These are phyloP conservation scores for Anorthoa munda DNA, from an alignment of 2,888 invertebrate genomes.

Conservation along the genomic window DNA sequence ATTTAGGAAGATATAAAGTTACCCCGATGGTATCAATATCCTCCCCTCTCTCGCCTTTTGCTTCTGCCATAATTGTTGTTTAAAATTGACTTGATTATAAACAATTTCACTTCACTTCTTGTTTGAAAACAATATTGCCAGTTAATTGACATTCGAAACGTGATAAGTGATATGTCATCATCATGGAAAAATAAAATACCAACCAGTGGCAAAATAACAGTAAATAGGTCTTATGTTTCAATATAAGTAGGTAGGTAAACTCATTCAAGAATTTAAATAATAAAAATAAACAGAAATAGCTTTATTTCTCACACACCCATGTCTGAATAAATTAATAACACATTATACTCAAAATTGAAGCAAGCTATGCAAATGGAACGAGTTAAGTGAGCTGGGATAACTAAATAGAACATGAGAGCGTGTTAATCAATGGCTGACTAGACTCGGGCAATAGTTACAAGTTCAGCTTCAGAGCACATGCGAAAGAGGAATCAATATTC, in stretches of 20 bases:
- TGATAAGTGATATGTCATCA: background rate
- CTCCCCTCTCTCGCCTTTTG: constrained; percentile 83
- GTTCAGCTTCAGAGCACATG: constrained; percentile 28
- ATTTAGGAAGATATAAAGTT: constrained; percentile 49
- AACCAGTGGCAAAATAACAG: constrained; percentile 4
- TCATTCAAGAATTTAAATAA: constrained; percentile 24
- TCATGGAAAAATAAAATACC: constrained; percentile 4
- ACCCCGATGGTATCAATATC: constrained; percentile 88
- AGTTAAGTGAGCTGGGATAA: constrained; percentile 64
- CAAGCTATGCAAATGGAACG: constrained; percentile 62
- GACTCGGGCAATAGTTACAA: constrained; percentile 48
- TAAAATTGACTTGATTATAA: constrained; percentile 7
- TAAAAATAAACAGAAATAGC: constrained; percentile 64
- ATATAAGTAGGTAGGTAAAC: background rate
- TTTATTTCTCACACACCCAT: constrained; percentile 66
- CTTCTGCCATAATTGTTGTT: constrained; percentile 67
- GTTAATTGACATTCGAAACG: constrained; percentile 26
- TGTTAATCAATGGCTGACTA: constrained; percentile 60
- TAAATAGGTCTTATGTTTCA: constrained; percentile 8
- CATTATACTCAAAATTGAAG: constrained; percentile 61
- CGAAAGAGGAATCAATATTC: background rate
- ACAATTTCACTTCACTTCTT: no score
- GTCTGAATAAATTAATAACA: constrained; percentile 75
- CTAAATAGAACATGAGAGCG: constrained; percentile 40
- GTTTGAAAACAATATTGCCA: constrained; percentile 26